Evolutionary conservation across 1,140 invertebrate genomes (phyloP).

Genomic region (Sycophaga agraensis): DNA sequence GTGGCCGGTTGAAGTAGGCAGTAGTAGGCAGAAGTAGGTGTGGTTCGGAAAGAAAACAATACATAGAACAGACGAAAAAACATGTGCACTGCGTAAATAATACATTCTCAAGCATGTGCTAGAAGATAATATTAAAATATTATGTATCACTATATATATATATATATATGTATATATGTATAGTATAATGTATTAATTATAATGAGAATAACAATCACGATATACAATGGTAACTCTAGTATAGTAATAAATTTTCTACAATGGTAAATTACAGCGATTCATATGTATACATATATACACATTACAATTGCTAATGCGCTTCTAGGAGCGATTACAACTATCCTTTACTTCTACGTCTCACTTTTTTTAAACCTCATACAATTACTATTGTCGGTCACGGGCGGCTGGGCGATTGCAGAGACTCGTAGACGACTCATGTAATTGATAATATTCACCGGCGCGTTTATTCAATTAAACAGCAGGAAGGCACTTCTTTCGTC

Average conservation of each 20-base stretch:
- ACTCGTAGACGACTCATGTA: not conserved
- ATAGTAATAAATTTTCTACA: too few relatives aligned
- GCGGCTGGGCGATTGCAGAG: not conserved
- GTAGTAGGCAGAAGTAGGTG: conserved; percentile 42
- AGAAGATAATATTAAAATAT: conserved; percentile 11
- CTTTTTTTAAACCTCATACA: not conserved
- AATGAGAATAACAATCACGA: too few relatives aligned
- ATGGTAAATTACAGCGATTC: too few relatives aligned
- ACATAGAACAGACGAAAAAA: conserved; percentile 60
- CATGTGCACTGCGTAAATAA: conserved; percentile 55
- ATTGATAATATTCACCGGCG: not conserved
- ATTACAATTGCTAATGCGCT: too few relatives aligned
- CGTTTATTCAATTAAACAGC: not conserved
- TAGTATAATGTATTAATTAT: too few relatives aligned
- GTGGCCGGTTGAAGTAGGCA: conserved; percentile 15
- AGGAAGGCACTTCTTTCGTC: too few relatives aligned
- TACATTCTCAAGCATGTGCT: conserved; percentile 54
- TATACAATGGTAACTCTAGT: too few relatives aligned
- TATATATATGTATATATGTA: too few relatives aligned
- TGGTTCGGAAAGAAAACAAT: conserved; percentile 56
- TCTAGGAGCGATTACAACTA: too few relatives aligned
- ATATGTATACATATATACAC: too few relatives aligned
- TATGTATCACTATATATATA: not conserved
- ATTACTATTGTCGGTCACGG: not conserved
- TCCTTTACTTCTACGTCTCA: too few relatives aligned